These are phyloP conservation scores for Mya arenaria DNA, from an alignment of 1,140 invertebrate species.

Conservation along the genomic window DNA sequence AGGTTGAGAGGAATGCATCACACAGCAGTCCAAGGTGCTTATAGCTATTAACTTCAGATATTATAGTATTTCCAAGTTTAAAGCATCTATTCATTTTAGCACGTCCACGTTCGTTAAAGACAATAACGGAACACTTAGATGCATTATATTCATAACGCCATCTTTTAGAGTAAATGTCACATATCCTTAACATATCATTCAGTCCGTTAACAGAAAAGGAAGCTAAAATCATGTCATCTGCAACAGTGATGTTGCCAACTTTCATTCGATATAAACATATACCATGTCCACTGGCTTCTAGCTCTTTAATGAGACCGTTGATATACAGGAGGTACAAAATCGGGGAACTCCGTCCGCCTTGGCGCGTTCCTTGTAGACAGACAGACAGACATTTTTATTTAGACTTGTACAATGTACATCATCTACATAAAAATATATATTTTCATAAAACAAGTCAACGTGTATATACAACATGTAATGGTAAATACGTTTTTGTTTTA, in stretches of 20 bases:
- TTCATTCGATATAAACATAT: neutral
- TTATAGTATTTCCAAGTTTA: too few species aligned
- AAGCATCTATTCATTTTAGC: too few species aligned
- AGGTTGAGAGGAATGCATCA: too few species aligned
- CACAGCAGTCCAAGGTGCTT: too few species aligned
- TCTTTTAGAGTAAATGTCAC: neutral
- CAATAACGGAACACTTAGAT: slow-evolving; percentile 1
- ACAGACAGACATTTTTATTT: too few species aligned
- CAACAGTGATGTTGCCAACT: neutral
- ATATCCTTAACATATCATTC: slow-evolving; percentile 8
- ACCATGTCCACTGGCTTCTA: neutral
- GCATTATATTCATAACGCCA: slow-evolving; percentile 24
- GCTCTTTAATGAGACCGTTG: neutral
- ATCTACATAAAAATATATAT: too few species aligned
- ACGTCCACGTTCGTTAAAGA: slow-evolving; percentile 12
- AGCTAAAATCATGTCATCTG: slow-evolving; percentile 23
- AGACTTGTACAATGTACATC: too few species aligned
- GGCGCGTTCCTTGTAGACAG: slow-evolving; percentile 6
- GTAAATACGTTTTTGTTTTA: too few species aligned
- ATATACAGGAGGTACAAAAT: slow-evolving; percentile 13
- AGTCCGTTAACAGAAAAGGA: slow-evolving; percentile 9
- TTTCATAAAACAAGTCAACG: too few species aligned
- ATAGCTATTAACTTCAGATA: too few species aligned
- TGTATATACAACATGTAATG: too few species aligned
- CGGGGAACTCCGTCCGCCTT: slow-evolving; percentile 17